Conservation (phyloP, 2,888 invertebrate species). For the Nezara viridula region DNA sequence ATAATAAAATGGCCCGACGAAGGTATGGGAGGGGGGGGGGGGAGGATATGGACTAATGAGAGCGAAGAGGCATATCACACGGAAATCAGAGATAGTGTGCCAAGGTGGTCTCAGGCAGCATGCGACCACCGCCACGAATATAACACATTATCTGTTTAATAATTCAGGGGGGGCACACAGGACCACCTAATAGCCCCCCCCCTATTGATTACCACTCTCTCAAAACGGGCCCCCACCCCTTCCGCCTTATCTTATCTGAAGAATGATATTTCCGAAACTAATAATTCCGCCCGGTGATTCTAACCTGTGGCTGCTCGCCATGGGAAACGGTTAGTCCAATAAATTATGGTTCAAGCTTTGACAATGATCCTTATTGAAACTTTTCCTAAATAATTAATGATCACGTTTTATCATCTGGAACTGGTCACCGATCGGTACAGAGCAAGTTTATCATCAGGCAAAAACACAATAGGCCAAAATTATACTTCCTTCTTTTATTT, state of each 20-base stretch:
- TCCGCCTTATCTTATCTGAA: slow-evolving; percentile 55
- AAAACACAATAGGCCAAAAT: too few species aligned
- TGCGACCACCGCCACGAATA: slow-evolving; percentile 60
- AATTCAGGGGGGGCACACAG: slow-evolving; percentile 57
- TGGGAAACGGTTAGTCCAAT: neutral
- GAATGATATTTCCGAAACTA: slow-evolving; percentile 55
- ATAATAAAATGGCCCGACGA: slow-evolving; percentile 28
- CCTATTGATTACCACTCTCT: slow-evolving; percentile 58
- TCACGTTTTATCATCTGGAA: neutral
- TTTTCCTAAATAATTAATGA: neutral
- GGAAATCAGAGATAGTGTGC: slow-evolving; percentile 58
- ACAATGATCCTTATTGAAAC: neutral
- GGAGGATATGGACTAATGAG: slow-evolving; percentile 49
- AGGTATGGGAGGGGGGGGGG: neutral
- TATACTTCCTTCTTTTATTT: too few species aligned
- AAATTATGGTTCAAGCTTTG: neutral
- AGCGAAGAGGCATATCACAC: slow-evolving; percentile 48
- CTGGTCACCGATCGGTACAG: too few species aligned
- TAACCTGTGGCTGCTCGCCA: neutral
- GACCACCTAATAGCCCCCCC: slow-evolving; percentile 48
- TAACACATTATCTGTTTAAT: slow-evolving; percentile 61
- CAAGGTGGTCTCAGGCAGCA: slow-evolving; percentile 39
- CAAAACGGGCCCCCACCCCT: slow-evolving; percentile 46
- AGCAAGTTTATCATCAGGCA: too few species aligned
- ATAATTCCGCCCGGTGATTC: slow-evolving; percentile 30